Evolutionary conservation across 2,113 vertebrate genomes (phyloP).

Genomic region (Phalacrocorax pelagicus): DNA sequence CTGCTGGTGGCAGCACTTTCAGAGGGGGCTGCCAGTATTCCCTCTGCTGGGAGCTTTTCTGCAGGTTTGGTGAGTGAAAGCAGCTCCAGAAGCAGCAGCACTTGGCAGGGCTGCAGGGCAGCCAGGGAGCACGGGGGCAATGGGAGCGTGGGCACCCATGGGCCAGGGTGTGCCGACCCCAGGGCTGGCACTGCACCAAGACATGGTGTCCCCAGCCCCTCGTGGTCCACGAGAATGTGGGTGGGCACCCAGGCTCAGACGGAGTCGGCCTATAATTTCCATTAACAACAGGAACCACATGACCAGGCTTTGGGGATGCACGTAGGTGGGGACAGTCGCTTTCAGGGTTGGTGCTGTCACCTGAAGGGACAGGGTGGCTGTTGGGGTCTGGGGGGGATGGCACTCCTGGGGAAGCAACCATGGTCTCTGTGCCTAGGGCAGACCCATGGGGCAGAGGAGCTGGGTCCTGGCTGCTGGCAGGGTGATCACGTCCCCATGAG

Average conservation of each 20-base stretch:
- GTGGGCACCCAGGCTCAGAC: background rate
- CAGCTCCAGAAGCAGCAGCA: accelerated
- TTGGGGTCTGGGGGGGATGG: accelerated
- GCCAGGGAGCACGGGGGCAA: background rate
- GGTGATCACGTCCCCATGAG: accelerated
- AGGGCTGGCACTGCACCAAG: background rate
- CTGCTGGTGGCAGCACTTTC: background rate
- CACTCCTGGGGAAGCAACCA: background rate
- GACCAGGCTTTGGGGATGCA: background rate
- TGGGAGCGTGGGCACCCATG: accelerated
- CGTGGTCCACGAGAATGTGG: accelerated
- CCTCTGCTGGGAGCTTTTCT: background rate
- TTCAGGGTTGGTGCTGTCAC: accelerated
- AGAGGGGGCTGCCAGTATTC: background rate
- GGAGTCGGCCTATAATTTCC: background rate
- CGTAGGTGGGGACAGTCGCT: background rate
- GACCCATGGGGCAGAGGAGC: background rate
- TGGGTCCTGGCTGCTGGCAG: background rate
- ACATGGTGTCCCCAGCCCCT: background rate
- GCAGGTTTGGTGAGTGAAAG: background rate
- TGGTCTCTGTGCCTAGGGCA: background rate
- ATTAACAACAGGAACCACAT: background rate
- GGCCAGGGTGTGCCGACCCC: background rate
- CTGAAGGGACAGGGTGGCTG: accelerated
- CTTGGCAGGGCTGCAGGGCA: background rate